phyloP scores from a whole-genome alignment of 1,140 invertebrate species.

The Meloidogyne floridensis region DNA sequence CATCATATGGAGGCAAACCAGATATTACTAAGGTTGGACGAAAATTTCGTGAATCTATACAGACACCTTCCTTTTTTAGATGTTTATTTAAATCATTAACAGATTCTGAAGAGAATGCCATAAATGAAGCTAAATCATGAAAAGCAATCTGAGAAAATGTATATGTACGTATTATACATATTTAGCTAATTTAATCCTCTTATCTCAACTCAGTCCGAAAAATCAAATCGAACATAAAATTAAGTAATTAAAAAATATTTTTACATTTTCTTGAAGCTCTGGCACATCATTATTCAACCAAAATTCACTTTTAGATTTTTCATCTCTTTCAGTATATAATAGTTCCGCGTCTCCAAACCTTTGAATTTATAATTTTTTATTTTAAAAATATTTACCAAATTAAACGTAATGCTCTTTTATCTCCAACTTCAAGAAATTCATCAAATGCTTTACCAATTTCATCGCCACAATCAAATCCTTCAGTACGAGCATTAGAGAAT shows the following conservation, averaged over 20 bases:
- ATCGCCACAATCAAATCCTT: conserved; percentile 55
- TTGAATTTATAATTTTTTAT: neutral
- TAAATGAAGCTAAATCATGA: conserved; percentile 71
- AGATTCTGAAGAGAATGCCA: conserved; percentile 73
- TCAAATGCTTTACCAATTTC: conserved; percentile 47
- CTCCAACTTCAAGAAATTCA: conserved; percentile 40
- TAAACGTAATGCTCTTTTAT: conserved; percentile 19
- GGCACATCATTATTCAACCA: conserved; percentile 49
- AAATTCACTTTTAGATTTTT: neutral
- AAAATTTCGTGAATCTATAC: conserved; percentile 71
- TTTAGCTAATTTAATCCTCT: neutral
- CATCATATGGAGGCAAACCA: conserved; percentile 72
- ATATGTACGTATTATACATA: no score
- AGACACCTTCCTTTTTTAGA: conserved; percentile 62
- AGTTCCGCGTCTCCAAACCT: conserved; percentile 3
- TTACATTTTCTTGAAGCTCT: conserved; percentile 43
- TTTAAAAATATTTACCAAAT: neutral
- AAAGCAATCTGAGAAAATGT: conserved; percentile 70
- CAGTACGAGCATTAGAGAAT: conserved; percentile 32
- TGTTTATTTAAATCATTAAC: conserved; percentile 72
- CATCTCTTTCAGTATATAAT: conserved; percentile 47
- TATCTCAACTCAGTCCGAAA: no score
- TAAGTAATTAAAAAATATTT: no score
- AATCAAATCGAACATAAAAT: no score
- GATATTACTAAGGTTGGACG: conserved; percentile 75